Percentiles rank a stretch among this genome's conserved stretches.
Evolutionary conservation across 1,140 invertebrate species (phyloP).

Genomic region (Aphaenogaster ashmeadi): DNA sequence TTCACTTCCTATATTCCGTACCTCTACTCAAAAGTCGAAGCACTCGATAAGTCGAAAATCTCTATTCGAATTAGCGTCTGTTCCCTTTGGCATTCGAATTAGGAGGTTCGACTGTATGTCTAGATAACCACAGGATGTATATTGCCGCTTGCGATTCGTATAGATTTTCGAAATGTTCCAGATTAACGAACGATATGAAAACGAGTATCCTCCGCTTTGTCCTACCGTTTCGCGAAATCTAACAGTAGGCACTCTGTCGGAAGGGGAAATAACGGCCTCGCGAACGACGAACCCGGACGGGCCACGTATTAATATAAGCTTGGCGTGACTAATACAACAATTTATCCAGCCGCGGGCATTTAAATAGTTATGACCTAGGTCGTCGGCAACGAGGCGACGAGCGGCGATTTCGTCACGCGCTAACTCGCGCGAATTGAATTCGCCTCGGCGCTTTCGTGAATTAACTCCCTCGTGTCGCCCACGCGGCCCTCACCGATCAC

Average conservation of each 20-base stretch:
- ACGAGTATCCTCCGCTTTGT: background rate
- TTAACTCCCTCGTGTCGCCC: constrained; percentile 80
- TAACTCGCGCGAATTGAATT: constrained; percentile 85
- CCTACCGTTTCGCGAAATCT: background rate
- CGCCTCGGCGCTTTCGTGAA: constrained; percentile 84
- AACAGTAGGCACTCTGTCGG: constrained; percentile 3
- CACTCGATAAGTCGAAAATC: too few relatives aligned
- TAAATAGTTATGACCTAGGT: constrained; percentile 86
- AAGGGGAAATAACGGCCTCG: constrained; percentile 42
- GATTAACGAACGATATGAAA: background rate
- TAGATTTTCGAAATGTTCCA: background rate
- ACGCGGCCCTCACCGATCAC: constrained; percentile 74
- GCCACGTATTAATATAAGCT: constrained; percentile 84
- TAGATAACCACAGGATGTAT: background rate
- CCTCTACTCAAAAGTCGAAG: too few relatives aligned
- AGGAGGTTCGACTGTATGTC: too few relatives aligned
- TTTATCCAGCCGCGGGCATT: constrained; percentile 83
- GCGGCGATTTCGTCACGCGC: constrained; percentile 84
- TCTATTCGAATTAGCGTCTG: too few relatives aligned
- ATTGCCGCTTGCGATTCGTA: background rate
- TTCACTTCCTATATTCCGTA: too few relatives aligned
- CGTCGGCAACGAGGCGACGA: constrained; percentile 67
- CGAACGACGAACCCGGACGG: constrained; percentile 52
- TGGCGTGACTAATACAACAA: constrained; percentile 85
- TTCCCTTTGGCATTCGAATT: too few relatives aligned